These are phyloP conservation scores for Epinephelus lanceolatus DNA, from an alignment of 2,113 vertebrate species.

Conservation along the genomic window DNA sequence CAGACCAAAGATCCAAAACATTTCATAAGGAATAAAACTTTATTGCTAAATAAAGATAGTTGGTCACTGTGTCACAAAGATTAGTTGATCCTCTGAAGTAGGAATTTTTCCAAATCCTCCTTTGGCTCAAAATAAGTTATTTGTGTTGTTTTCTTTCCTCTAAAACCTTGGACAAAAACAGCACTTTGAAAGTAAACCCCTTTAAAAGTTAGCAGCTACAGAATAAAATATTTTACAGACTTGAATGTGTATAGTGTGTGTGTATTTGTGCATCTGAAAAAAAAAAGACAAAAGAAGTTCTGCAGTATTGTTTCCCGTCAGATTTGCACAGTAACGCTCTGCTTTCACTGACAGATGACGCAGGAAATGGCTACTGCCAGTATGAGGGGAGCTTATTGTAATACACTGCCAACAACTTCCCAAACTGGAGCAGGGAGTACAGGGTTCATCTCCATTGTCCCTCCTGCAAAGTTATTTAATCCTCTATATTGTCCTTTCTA, in stretches of 20 bases:
- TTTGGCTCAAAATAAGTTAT: constrained; percentile 7
- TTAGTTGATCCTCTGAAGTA: not conserved
- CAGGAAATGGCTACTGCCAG: constrained; percentile 63
- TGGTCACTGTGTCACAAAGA: not conserved
- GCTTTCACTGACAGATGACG: constrained; percentile 48
- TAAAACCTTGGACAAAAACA: not conserved
- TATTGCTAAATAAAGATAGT: not conserved
- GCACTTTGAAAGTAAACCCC: not conserved
- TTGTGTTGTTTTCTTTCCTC: not conserved
- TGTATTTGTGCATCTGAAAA: not conserved
- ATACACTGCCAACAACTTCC: constrained; percentile 73
- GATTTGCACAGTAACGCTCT: constrained; percentile 33
- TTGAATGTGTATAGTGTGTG: not conserved
- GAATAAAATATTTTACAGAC: not conserved
- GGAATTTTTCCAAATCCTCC: not conserved
- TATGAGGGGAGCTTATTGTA: constrained; percentile 59
- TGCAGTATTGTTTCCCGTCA: constrained; percentile 13
- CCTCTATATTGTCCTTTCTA: constrained; percentile 60
- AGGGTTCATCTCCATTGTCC: constrained; percentile 69
- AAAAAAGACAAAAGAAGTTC: not conserved
- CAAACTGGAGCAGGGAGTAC: constrained; percentile 55
- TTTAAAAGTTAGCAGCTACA: not conserved
- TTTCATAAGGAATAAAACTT: constrained; percentile 17
- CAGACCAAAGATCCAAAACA: constrained; percentile 2
- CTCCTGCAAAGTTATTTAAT: constrained; percentile 65